Percentiles rank a stretch among this genome's conserved stretches.
Conservation (phyloP, 2,888 invertebrate genomes). For the Glyphotaelius pellucidus region DNA sequence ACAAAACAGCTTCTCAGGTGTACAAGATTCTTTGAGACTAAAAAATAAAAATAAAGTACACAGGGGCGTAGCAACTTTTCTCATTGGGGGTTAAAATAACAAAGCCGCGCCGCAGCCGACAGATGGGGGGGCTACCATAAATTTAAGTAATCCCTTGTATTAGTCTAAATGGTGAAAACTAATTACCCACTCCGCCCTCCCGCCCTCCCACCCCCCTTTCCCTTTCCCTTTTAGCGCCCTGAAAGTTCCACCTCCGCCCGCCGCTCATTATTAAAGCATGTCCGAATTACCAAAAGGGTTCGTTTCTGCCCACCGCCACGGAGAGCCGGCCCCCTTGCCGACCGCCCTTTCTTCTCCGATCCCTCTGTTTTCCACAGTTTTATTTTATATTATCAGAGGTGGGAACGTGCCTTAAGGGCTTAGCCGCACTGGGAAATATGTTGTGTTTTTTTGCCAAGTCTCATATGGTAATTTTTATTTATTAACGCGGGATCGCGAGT, state of each 20-base stretch:
- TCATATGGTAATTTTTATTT: conserved; percentile 57
- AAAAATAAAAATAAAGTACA: conserved; percentile 40
- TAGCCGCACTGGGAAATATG: conserved; percentile 47
- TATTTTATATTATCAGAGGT: neutral
- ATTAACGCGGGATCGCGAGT: conserved; percentile 41
- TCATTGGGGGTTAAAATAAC: conserved; percentile 56
- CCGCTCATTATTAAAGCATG: conserved; percentile 12
- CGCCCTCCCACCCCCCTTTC: conserved; percentile 17
- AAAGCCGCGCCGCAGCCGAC: conserved; percentile 51
- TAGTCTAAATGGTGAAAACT: conserved; percentile 65
- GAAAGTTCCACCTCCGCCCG: conserved; percentile 27
- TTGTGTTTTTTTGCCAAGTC: conserved; percentile 49
- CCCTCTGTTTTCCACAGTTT: neutral
- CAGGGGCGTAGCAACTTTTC: conserved; percentile 48
- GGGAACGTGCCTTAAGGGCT: conserved; percentile 5
- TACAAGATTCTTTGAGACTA: conserved; percentile 37
- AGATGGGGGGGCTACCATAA: conserved; percentile 59
- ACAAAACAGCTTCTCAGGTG: conserved; percentile 28
- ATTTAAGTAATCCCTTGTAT: conserved; percentile 63
- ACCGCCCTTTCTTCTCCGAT: neutral
- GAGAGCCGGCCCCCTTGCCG: neutral
- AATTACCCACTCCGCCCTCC: conserved; percentile 59
- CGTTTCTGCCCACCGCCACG: neutral
- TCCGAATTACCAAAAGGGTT: conserved; percentile 28
- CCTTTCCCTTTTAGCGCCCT: conserved; percentile 14